Conservation (phyloP, 2,113 vertebrate genomes). For the Acanthochromis polyacanthus region DNA sequence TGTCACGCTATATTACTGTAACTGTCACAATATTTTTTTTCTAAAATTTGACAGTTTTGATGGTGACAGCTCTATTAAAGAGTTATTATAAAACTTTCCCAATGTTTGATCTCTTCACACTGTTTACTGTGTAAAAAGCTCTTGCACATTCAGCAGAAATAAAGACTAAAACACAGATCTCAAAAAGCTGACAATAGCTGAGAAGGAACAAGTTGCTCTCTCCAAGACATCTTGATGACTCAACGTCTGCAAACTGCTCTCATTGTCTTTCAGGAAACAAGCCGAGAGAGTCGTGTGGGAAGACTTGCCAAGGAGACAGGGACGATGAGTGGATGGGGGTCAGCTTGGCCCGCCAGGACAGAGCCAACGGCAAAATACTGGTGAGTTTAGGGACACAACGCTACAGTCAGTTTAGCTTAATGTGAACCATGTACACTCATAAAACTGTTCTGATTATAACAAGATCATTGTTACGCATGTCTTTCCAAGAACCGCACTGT, state of each 20-base stretch:
- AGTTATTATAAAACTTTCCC: neutral
- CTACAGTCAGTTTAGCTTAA: slow-evolving; percentile 41
- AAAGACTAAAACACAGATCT: slow-evolving; percentile 16
- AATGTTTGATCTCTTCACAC: neutral
- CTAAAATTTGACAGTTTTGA: neutral
- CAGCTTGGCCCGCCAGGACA: slow-evolving; percentile 93
- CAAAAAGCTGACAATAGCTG: slow-evolving; percentile 24
- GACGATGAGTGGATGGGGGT: slow-evolving; percentile 99
- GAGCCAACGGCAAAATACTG: slow-evolving; percentile 89
- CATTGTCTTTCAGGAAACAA: slow-evolving; percentile 88
- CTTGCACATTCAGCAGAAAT: slow-evolving; percentile 24
- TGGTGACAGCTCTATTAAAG: too few species aligned
- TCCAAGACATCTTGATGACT: slow-evolving; percentile 52
- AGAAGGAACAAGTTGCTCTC: slow-evolving; percentile 7
- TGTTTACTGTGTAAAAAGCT: neutral
- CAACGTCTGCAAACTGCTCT: slow-evolving; percentile 55
- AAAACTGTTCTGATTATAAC: slow-evolving; percentile 56
- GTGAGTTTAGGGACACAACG: slow-evolving; percentile 81
- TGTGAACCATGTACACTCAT: slow-evolving; percentile 52
- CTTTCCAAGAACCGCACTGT: slow-evolving; percentile 49
- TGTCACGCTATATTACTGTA: neutral
- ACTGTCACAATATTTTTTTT: neutral
- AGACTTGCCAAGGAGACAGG: slow-evolving; percentile 95
- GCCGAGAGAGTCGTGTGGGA: slow-evolving; percentile 89
- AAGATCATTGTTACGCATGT: slow-evolving; percentile 73